These are phyloP conservation scores for Vulpes vulpes DNA, from an alignment of 2,113 vertebrate species.

Conservation along the genomic window DNA sequence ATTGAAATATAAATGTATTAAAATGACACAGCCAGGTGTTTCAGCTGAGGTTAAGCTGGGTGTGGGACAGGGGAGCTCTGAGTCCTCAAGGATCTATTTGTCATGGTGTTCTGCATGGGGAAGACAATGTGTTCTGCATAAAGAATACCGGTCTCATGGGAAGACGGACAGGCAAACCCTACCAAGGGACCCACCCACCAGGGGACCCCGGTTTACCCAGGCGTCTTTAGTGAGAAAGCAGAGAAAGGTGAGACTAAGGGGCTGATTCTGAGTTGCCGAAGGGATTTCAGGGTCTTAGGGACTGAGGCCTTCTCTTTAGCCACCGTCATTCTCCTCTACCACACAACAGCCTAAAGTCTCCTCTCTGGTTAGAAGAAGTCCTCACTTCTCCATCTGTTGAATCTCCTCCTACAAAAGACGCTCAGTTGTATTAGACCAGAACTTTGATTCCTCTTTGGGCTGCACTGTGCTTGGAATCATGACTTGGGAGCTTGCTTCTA, in stretches of 20 bases:
- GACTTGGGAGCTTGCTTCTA: not conserved
- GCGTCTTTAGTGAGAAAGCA: not conserved
- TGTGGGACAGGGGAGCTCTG: rapidly evolving
- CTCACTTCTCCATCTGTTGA: rapidly evolving
- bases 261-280: not conserved
- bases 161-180: not conserved
- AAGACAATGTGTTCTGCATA: not conserved
- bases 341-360: not conserved
- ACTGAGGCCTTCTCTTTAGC: not conserved
- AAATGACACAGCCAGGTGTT: not conserved
- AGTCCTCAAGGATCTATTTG: not conserved
- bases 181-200: no score
- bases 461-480: not conserved
- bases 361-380: not conserved
- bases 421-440: not conserved
- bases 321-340: not conserved
- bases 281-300: not conserved
- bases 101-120: rapidly evolving
- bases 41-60: not conserved
- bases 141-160: not conserved
- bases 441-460: not conserved
- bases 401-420: not conserved
- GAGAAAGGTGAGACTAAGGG: no score
- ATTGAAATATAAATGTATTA: not conserved
- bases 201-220: not conserved